Base-by-base conservation (phyloP, 1,140 invertebrate genomes). In the Helicoverpa armigera region DNA sequence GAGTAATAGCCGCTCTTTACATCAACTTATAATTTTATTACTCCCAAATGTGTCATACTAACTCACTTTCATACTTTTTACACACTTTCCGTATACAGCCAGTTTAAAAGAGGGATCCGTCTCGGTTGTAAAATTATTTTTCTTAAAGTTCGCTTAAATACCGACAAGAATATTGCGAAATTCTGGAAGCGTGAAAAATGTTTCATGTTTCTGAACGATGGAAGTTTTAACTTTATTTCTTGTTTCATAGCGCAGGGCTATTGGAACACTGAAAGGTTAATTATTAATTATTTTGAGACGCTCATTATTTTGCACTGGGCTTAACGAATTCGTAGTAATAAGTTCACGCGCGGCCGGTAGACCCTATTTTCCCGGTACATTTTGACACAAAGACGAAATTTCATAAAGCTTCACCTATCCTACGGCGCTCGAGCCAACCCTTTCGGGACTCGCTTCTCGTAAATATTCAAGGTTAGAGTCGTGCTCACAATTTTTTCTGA, bases 391-490 rank as follows among this genome's bases (percentile, higher is more conserved):
- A 75, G 75, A 79, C 75, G 61, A 82, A 86, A 86, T 86, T 83
- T 87, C 79, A 87, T 88, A 87, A 84, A 79, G 82, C 84, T 79
- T 86, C 87, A 87, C 87, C 83, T 88, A 84, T 75, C 80, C 72
- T 63, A 54, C 79, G 76, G 74, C 69, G 72, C 67, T 54, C 53
- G 54, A 85, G 43, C 60, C 61, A 89, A 88, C 87, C 87, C 90
- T 90, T 91, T 84, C 79, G 83, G 86, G 82, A 83, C 53, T 74
- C 69, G 78, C 67, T 77, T 69, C 83, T 86, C 86, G 88, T 90
- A 90, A 90, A 90, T 90, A 92, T 92, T 90, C 89, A 87, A 90
- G 89, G 88, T 87, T 90, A 89, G 86, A 86, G 87, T 87, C 80
- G 83, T 75, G 84, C 82, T 87, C 82, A 86, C 89, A 88, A 85